Percentiles rank a stretch among this genome's conserved stretches.
These are phyloP conservation scores for Podarcis cretensis DNA, from an alignment of 2,113 vertebrate genomes.

Conservation along the genomic window DNA sequence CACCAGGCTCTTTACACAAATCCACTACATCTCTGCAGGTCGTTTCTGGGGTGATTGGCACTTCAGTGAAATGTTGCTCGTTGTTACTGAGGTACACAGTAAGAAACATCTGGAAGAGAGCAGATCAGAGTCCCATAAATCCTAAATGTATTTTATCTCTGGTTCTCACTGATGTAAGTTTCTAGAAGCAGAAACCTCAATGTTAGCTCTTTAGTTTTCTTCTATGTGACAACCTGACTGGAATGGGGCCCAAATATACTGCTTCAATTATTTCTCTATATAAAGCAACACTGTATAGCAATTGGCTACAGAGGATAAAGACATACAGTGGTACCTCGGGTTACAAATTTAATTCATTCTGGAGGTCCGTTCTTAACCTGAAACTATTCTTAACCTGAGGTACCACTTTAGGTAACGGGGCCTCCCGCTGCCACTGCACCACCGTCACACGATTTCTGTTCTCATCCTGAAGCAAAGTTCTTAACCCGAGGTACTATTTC, in stretches of 20 bases:
- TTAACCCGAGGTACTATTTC: too few species aligned
- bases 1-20: constrained; percentile 94
- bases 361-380: too few species aligned
- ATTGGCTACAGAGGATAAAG: neutral
- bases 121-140: constrained; percentile 10
- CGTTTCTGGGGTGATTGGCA: constrained; percentile 94
- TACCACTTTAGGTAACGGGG: too few species aligned
- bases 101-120: constrained; percentile 90
- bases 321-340: neutral
- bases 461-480: too few species aligned
- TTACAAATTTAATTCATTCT: too few species aligned
- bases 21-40: constrained; percentile 95
- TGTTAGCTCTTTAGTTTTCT: neutral
- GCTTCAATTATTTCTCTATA: neutral
- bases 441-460: too few species aligned
- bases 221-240: neutral
- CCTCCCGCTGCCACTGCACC: too few species aligned
- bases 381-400: too few species aligned
- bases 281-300: neutral
- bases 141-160: neutral
- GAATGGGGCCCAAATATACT: too few species aligned
- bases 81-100: constrained; percentile 99
- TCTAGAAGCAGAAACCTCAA: neutral
- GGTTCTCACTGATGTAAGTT: neutral
- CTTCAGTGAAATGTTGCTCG: constrained; percentile 98